These are phyloP conservation scores for Austrolebias charrua DNA, from an alignment of 2,797 vertebrate genomes.

Conservation along the genomic window DNA sequence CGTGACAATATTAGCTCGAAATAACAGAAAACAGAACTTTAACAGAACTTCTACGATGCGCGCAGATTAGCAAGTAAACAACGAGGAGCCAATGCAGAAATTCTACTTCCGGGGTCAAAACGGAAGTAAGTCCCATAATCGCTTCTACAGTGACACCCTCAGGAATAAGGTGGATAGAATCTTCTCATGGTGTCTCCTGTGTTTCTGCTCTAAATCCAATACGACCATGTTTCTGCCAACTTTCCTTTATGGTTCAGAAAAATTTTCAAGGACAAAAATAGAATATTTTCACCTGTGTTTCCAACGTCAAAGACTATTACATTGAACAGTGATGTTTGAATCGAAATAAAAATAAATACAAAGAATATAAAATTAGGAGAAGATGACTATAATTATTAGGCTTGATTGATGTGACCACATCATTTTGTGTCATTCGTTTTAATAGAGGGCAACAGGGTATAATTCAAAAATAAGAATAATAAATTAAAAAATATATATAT, in stretches of 20 bases:
- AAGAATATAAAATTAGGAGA: not conserved
- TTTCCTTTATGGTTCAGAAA: constrained; percentile 2
- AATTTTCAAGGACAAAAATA: not conserved
- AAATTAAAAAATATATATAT: no score
- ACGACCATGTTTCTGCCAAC: constrained; percentile 32
- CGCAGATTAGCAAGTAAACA: no score
- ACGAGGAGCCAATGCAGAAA: no score
- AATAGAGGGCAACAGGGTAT: not conserved
- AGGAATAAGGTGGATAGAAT: no score
- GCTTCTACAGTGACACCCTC: no score
- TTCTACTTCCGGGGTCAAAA: no score
- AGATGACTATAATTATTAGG: not conserved
- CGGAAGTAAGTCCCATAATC: no score
- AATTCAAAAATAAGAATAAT: constrained; percentile 1
- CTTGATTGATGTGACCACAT: no score
- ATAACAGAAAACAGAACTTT: no score
- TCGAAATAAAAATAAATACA: not conserved
- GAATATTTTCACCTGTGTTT: constrained; percentile 13
- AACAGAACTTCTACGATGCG: no score
- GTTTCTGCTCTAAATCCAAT: constrained; percentile 27
- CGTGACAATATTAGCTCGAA: no score
- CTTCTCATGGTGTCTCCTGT: constrained; percentile 32
- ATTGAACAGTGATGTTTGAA: not conserved
- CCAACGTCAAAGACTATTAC: not conserved
- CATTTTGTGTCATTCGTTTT: no score